A percentile compares a stretch with the other conserved stretches of the same genome.
Evolutionary conservation across 2,888 invertebrate species (phyloP).

Genomic region (Flexamia atlantica): DNA sequence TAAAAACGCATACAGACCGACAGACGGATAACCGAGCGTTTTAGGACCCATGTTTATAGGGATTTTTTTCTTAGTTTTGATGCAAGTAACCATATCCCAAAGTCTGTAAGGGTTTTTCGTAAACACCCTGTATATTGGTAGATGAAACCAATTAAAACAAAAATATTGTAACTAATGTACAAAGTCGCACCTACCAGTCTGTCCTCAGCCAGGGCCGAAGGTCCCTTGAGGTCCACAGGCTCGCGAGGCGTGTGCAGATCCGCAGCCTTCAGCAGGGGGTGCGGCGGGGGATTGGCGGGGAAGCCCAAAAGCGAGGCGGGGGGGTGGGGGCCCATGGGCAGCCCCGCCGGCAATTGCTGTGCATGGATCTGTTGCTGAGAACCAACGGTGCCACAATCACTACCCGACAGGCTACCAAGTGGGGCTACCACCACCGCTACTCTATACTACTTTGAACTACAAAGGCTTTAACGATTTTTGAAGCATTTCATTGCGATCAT

Average conservation of each 20-base stretch:
- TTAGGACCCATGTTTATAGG: no score
- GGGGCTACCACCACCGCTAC: slow-evolving; percentile 25
- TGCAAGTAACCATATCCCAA: no score
- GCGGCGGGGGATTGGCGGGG: slow-evolving; percentile 70
- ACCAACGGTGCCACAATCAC: neutral
- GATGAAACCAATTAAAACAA: no score
- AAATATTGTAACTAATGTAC: no score
- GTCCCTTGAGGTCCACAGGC: slow-evolving; percentile 69
- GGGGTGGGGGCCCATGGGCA: slow-evolving; percentile 74
- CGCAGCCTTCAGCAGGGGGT: slow-evolving; percentile 69
- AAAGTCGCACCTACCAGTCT: slow-evolving; percentile 70
- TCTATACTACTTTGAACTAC: slow-evolving; percentile 10
- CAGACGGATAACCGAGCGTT: no score
- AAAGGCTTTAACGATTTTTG: no score
- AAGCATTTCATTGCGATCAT: no score
- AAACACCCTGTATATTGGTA: no score
- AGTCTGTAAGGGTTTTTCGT: no score
- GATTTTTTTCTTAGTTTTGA: no score
- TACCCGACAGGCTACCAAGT: slow-evolving; percentile 23
- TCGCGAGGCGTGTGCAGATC: slow-evolving; percentile 69
- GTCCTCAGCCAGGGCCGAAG: slow-evolving; percentile 68
- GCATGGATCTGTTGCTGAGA: slow-evolving; percentile 94
- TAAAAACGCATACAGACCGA: no score
- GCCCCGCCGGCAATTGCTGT: slow-evolving; percentile 83
- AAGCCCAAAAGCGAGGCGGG: slow-evolving; percentile 74